Conservation (phyloP, 2,113 vertebrate species). For the Rhabdomys dilectus region DNA sequence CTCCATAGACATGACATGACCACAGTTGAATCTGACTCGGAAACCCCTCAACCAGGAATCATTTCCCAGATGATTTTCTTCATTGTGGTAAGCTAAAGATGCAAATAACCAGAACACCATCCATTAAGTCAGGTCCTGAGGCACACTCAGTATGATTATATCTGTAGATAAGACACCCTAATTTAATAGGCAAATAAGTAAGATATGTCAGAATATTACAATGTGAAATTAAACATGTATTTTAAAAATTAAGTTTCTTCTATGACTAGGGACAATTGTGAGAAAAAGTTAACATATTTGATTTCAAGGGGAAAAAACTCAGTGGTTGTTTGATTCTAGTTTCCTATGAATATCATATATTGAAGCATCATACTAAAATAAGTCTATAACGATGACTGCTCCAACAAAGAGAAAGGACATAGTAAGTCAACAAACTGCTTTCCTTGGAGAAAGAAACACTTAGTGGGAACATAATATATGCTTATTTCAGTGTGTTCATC, state of each 20-base stretch:
- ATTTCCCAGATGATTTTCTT: no score
- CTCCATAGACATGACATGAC: not conserved
- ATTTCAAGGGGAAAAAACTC: not conserved
- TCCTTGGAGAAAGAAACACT: not conserved
- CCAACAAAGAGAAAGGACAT: not conserved
- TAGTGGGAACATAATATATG: not conserved
- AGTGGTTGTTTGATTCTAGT: not conserved
- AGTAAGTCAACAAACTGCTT: not conserved
- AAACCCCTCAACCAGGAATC: not conserved
- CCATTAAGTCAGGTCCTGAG: rapidly evolving
- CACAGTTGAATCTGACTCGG: not conserved
- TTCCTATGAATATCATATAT: not conserved
- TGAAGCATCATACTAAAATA: not conserved
- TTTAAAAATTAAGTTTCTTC: not conserved
- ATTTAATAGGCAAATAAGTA: not conserved
- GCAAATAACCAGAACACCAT: not conserved
- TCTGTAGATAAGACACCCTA: not conserved
- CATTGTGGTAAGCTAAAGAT: not conserved
- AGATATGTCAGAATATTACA: not conserved
- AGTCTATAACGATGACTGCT: not conserved
- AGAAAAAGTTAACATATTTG: not conserved
- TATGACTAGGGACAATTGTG: not conserved
- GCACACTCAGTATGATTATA: not conserved
- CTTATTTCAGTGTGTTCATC: not conserved
- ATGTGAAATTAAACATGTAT: not conserved